Percentiles rank a stretch among this genome's conserved stretches.
phyloP scores from a whole-genome alignment of 2,888 invertebrate genomes.

The Iphiclides podalirius region DNA sequence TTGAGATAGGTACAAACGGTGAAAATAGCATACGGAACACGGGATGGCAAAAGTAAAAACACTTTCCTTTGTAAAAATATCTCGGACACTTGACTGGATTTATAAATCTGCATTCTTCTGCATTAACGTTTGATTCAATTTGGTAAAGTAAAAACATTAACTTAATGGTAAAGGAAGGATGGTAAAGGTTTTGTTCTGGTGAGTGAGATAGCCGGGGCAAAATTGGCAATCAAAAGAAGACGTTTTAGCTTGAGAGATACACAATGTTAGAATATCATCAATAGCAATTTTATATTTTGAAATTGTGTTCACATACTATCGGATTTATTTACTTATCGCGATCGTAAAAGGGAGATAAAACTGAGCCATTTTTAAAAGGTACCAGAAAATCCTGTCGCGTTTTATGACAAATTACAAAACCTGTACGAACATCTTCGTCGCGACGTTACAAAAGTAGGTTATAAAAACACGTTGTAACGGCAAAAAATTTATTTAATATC shows the following conservation, averaged over 20 bases:
- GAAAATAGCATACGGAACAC: constrained; percentile 49
- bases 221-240: no score
- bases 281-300: no score
- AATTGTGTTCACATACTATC: no score
- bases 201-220: no score
- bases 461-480: constrained; percentile 63
- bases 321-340: no score
- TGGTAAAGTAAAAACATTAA: no score
- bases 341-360: no score
- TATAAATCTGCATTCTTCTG: constrained; percentile 32
- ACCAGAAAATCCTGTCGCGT: constrained; percentile 17
- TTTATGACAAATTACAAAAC: constrained; percentile 21
- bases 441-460: constrained; percentile 52
- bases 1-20: constrained; percentile 63
- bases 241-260: no score
- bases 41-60: constrained; percentile 62
- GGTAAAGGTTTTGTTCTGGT: no score
- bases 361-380: no score
- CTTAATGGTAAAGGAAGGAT: no score
- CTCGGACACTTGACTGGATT: constrained; percentile 30
- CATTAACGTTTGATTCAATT: constrained; percentile 26
- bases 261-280: no score
- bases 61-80: constrained; percentile 49
- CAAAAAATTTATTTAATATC: constrained; percentile 65
- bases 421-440: constrained; percentile 20